A percentile compares a stretch with the other conserved stretches of the same genome.
Evolutionary conservation across 2,888 invertebrate genomes (phyloP).

Genomic region (Diplolepis rosae): DNA sequence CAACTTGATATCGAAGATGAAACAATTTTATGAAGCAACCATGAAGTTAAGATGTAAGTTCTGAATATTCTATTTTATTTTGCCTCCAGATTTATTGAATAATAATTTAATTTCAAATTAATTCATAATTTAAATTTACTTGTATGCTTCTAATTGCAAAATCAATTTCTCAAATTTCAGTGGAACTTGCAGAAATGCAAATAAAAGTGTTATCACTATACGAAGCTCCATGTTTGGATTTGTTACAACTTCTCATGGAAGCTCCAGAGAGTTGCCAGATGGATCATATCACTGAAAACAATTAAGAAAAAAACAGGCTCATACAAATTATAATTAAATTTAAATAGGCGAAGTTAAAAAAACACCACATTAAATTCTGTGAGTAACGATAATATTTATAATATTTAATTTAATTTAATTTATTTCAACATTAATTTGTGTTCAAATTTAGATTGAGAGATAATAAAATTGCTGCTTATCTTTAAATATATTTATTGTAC

Average conservation of each 20-base stretch:
- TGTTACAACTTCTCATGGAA: not conserved
- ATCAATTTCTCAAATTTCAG: constrained; percentile 1
- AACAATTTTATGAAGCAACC: not conserved
- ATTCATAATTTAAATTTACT: not conserved
- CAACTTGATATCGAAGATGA: not conserved
- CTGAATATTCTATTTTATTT: too few species aligned
- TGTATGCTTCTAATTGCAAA: not conserved
- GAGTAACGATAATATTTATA: too few species aligned
- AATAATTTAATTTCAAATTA: not conserved
- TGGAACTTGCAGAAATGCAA: constrained; percentile 14
- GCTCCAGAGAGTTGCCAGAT: not conserved
- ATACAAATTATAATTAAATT: not conserved
- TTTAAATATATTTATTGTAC: constrained; percentile 30
- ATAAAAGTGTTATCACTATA: not conserved
- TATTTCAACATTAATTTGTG: not conserved
- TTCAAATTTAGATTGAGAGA: not conserved
- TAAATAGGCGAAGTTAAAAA: not conserved
- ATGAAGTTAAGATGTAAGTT: constrained; percentile 21
- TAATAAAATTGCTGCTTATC: constrained; percentile 8
- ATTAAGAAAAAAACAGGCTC: not conserved
- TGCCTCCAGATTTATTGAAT: not conserved
- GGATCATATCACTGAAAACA: not conserved
- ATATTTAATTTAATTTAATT: not conserved
- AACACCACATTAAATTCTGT: too few species aligned
- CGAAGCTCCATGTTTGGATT: not conserved